Percentiles rank a stretch among this genome's conserved stretches.
Evolutionary conservation across 2,797 vertebrate species (phyloP).

Genomic region (Pseudomugil tenellus): DNA sequence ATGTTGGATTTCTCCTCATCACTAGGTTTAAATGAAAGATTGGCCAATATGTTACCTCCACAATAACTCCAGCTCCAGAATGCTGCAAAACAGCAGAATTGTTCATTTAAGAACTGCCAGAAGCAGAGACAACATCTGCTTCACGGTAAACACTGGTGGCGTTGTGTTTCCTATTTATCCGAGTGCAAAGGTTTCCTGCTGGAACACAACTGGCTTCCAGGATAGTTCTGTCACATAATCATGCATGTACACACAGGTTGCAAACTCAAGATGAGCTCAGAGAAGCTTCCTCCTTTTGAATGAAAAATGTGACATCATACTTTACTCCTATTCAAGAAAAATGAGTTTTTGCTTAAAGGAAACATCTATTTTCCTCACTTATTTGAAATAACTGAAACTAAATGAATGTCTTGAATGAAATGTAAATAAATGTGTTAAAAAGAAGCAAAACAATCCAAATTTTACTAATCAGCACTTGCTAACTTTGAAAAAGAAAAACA

Average conservation of each 20-base stretch:
- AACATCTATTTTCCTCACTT: too few species aligned
- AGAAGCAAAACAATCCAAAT: too few species aligned
- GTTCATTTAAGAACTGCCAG: background rate
- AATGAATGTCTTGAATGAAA: too few species aligned
- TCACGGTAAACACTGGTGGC: background rate
- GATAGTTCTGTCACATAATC: conserved; percentile 3
- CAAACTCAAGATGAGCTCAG: background rate
- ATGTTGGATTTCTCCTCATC: background rate
- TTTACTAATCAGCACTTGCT: too few species aligned
- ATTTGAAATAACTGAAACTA: too few species aligned
- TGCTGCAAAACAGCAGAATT: background rate
- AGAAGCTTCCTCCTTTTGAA: background rate
- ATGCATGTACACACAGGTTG: conserved; percentile 1
- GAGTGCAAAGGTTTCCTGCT: background rate
- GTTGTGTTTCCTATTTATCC: background rate
- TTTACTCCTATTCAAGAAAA: background rate
- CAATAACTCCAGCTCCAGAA: background rate
- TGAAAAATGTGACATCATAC: background rate
- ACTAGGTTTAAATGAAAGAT: background rate
- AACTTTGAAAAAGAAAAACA: background rate
- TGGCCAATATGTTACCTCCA: too few species aligned
- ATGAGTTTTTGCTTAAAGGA: background rate
- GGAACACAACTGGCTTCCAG: background rate
- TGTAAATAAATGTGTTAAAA: too few species aligned
- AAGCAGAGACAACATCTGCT: background rate